These are phyloP conservation scores for Trichomalopsis sarcophagae DNA, from an alignment of 1,140 invertebrate species.

Conservation along the genomic window DNA sequence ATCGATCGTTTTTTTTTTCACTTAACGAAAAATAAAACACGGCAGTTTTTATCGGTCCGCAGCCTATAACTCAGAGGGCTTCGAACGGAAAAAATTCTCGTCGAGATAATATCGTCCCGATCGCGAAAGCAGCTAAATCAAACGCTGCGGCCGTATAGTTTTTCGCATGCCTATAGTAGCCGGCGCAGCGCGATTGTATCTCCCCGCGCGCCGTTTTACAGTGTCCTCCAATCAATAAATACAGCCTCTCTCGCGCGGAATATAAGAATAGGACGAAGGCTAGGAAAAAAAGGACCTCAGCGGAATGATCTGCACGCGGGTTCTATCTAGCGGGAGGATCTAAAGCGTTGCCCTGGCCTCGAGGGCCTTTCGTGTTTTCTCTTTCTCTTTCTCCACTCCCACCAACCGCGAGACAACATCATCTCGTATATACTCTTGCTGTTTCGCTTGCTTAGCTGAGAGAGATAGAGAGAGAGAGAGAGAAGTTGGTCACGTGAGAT, in stretches of 20 bases:
- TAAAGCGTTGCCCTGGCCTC: constrained; percentile 16
- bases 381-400: neutral
- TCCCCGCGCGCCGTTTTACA: neutral
- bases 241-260: neutral
- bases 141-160: neutral
- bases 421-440: neutral
- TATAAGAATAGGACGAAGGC: neutral
- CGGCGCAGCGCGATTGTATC: neutral
- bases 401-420: neutral
- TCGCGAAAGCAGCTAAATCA: constrained; percentile 11
- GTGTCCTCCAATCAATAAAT: constrained; percentile 25
- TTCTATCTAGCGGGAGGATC: neutral
- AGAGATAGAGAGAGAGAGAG: neutral
- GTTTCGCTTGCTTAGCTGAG: neutral
- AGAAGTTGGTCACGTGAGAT: constrained; percentile 48
- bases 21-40: too few relatives aligned
- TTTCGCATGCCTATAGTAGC: neutral
- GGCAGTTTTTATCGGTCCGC: too few relatives aligned
- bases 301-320: neutral
- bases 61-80: too few relatives aligned
- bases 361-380: constrained; percentile 14
- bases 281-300: neutral
- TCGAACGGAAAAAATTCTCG: neutral
- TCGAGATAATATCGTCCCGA: neutral
- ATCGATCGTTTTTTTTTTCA: too few relatives aligned